Evolutionary conservation across 2,797 vertebrate species (phyloP), one percentile per base, ranked within the genome.

Genomic region (Erethizon dorsatum): DNA sequence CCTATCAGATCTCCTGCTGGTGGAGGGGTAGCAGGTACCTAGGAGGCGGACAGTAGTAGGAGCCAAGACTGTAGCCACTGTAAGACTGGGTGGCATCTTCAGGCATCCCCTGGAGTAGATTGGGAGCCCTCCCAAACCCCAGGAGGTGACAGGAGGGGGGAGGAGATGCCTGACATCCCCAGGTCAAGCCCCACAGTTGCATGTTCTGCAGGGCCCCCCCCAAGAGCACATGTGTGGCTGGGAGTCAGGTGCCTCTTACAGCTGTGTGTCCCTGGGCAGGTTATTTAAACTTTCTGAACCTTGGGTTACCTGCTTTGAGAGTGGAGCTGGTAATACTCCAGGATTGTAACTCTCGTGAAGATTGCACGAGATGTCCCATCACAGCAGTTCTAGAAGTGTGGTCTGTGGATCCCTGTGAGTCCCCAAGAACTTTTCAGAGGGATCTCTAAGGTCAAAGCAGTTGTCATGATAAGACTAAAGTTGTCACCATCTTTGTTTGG

Each of bases 401-500:
- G 5, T 37, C 50, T 18, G 0, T 0, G 0, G 52, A 3, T 28
- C 22, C 17, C 24, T 50, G 24, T 52, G 33, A 11, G 41, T 6
- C 59, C 71, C 56, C 41, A 28, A 20, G 56, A 77, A 41, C 61
- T 92, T 71, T 41, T 15, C 10, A 59, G 69, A 17, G 8, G 20
- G 17, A 8, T 20, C 47, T 54, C 10, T 71, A 28, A 87, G 2
- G 54, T 90, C 77, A 77, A 50, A 33, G 22, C 13, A 14, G 12
- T 86, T 78, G 88, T 61, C 24, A 1, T 1, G 17, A 20, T 41
- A 73, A 61, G 24, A 10, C 4, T 2, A 2, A 50, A 45, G 24
- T 90, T 37, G 15, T 41, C 67, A 28, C 20, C 26, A 1, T 50
- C 59, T 67, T 41, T 18, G 22, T 6, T 63, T 41, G 8, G 11